These are phyloP conservation scores for Arctocebus calabarensis DNA, from an alignment of 2,797 vertebrate species.

Conservation along the genomic window DNA sequence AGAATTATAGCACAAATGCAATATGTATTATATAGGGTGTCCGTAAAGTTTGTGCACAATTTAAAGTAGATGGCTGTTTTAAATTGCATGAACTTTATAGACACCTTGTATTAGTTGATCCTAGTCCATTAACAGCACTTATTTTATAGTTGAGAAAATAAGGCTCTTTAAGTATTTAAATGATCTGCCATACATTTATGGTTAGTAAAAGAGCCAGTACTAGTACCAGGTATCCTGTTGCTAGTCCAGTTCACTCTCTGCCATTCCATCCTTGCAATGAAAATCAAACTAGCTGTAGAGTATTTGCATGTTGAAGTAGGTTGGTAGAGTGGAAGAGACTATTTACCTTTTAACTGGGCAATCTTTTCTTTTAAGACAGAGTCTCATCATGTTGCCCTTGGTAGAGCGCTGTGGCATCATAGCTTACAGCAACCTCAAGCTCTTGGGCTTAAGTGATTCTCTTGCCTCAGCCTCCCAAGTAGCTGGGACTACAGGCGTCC, in stretches of 20 bases:
- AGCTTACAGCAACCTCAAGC: too few relatives aligned
- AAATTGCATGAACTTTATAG: too few relatives aligned
- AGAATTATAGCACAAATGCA: neutral
- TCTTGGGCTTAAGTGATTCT: too few relatives aligned
- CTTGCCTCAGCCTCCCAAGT: too few relatives aligned
- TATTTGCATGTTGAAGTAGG: constrained; percentile 9
- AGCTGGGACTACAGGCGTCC: too few relatives aligned
- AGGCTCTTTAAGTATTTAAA: neutral
- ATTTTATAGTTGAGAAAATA: constrained; percentile 7
- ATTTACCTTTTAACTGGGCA: neutral
- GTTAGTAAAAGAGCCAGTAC: neutral
- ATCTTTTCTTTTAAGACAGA: neutral
- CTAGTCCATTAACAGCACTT: neutral
- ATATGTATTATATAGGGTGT: neutral
- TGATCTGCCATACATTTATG: neutral
- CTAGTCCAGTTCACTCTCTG: neutral
- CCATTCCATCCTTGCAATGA: neutral
- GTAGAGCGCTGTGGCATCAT: too few relatives aligned
- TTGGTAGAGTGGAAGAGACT: neutral
- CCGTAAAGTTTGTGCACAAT: too few relatives aligned
- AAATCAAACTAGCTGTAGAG: neutral
- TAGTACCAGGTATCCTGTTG: neutral
- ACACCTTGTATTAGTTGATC: neutral
- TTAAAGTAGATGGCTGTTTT: too few relatives aligned
- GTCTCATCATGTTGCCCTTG: too few relatives aligned